A percentile compares a stretch with the other conserved stretches of the same genome.
These are phyloP conservation scores for Ladona fulva DNA, from an alignment of 1,140 invertebrate genomes.

Conservation along the genomic window DNA sequence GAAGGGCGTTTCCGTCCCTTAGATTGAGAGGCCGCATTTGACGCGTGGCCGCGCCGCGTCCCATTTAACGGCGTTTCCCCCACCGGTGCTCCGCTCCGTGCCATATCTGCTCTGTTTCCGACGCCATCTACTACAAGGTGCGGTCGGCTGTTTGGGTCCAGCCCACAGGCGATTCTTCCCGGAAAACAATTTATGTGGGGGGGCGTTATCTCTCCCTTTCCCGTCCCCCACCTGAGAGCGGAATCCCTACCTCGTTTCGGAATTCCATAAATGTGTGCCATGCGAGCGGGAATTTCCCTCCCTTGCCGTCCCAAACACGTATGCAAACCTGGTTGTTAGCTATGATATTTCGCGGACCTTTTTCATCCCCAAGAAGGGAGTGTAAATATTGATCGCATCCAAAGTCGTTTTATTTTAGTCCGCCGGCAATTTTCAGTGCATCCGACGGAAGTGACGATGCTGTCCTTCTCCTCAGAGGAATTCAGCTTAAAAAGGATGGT, in stretches of 20 bases:
- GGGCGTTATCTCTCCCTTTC: neutral
- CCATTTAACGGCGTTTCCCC: neutral
- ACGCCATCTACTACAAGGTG: neutral
- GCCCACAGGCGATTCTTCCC: neutral
- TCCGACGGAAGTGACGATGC: too few species aligned
- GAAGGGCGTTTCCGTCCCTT: too few species aligned
- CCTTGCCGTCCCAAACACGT: neutral
- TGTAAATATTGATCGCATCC: neutral
- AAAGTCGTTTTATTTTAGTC: neutral
- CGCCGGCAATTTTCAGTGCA: too few species aligned
- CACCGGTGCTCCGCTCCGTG: neutral
- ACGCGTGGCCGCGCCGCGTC: too few species aligned
- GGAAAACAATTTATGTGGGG: constrained; percentile 5
- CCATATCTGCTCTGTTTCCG: neutral
- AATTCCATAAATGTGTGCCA: neutral
- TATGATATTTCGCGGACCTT: neutral
- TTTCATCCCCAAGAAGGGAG: neutral
- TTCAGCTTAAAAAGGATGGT: too few species aligned
- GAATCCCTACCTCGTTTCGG: neutral
- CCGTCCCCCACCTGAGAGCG: neutral
- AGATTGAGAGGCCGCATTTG: too few species aligned
- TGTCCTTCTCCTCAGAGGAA: too few species aligned
- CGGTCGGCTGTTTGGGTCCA: neutral
- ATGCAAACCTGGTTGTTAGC: neutral
- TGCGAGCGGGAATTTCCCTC: neutral